Evolutionary conservation across 2,113 vertebrate genomes (phyloP).

Genomic region (Dipodomys merriami): DNA sequence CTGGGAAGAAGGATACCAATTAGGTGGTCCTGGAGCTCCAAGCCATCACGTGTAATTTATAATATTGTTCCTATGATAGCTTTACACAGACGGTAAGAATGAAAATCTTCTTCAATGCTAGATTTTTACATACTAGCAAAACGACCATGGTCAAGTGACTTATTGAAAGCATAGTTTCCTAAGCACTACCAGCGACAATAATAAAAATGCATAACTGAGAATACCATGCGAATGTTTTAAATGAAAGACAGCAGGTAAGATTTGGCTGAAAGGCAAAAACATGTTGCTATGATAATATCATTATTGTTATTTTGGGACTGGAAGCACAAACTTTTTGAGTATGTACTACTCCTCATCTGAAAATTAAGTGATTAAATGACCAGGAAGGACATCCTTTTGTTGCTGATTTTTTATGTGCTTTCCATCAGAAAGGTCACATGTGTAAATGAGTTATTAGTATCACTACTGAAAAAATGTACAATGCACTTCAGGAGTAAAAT

Average conservation of each 20-base stretch:
- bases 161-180: not conserved
- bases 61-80: not conserved
- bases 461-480: not conserved
- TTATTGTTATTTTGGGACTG: not conserved
- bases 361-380: conserved; percentile 45
- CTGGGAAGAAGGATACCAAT: not conserved
- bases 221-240: not conserved
- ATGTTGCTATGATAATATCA: not conserved
- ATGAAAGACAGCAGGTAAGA: not conserved
- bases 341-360: not conserved
- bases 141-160: not conserved
- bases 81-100: not conserved
- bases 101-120: not conserved
- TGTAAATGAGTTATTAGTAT: conserved; percentile 52
- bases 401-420: conserved; percentile 45
- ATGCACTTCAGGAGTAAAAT: conserved; percentile 27
- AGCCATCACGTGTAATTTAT: not conserved
- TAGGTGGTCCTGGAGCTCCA: not conserved
- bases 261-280: not conserved
- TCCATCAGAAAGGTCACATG: conserved; percentile 47
- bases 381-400: not conserved
- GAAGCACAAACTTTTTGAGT: not conserved
- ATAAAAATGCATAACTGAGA: not conserved
- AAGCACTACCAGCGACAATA: not conserved
- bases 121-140: not conserved